Evolutionary conservation across 2,888 invertebrate genomes (phyloP).

Genomic region (Ditula angustiorana): DNA sequence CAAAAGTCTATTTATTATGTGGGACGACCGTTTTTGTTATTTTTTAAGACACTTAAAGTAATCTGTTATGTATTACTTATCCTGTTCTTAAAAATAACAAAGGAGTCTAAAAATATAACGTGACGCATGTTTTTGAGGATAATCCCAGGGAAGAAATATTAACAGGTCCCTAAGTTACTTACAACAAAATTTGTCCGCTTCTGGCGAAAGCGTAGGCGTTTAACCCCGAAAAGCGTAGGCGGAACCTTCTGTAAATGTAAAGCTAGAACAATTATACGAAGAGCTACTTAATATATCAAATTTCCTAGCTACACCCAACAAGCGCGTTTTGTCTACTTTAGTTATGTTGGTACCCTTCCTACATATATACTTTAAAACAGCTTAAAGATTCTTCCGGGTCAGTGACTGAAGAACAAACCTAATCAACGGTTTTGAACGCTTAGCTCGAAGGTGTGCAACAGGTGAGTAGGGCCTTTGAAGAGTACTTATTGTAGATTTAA

Average conservation of each 20-base stretch:
- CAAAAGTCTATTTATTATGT: too few relatives aligned
- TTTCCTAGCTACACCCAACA: not conserved
- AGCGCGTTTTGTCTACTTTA: not conserved
- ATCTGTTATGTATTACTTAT: too few relatives aligned
- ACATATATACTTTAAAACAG: conserved; percentile 46
- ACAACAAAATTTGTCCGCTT: not conserved
- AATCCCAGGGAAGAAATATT: not conserved
- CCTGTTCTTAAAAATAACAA: too few relatives aligned
- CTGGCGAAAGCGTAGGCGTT: conserved; percentile 13
- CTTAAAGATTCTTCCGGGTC: conserved; percentile 51
- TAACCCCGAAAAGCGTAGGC: conserved; percentile 12
- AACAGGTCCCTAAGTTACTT: too few relatives aligned
- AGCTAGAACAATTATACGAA: not conserved
- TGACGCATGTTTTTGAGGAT: not conserved
- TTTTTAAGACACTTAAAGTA: too few relatives aligned
- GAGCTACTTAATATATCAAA: not conserved
- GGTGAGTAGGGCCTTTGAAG: conserved; percentile 25
- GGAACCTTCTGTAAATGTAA: conserved; percentile 4
- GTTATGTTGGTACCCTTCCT: conserved; percentile 1
- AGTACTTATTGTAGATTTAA: not conserved
- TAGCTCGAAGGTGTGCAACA: conserved; percentile 17
- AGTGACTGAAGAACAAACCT: conserved; percentile 37
- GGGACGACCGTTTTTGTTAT: too few relatives aligned
- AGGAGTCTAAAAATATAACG: not conserved
- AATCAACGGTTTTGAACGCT: conserved; percentile 17